A percentile compares a stretch with the other conserved stretches of the same genome.
phyloP scores from a whole-genome alignment of 2,113 vertebrate species.

The Oreotrochilus melanogaster region DNA sequence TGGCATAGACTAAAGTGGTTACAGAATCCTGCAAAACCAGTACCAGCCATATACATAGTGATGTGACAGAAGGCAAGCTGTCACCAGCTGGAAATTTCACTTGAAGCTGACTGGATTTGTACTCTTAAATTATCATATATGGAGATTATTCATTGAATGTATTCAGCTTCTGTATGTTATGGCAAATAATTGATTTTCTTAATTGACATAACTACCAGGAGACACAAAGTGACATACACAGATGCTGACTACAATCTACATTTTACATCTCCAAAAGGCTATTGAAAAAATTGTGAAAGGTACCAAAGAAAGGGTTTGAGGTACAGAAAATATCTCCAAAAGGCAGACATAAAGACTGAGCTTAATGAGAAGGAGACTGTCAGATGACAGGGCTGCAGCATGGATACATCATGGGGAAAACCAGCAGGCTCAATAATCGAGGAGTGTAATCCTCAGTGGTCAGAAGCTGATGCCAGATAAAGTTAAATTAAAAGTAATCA shows the following conservation, averaged over 20 bases:
- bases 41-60: not conserved
- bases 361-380: not conserved
- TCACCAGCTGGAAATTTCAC: slow-evolving; percentile 4
- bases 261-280: not conserved
- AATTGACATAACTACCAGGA: not conserved
- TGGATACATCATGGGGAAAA: not conserved
- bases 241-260: not conserved
- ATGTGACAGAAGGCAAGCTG: not conserved
- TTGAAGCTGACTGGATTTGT: not conserved
- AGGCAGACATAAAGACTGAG: not conserved
- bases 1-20: not conserved
- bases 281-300: not conserved
- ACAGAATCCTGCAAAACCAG: slow-evolving; percentile 4
- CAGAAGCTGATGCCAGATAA: slow-evolving; percentile 24
- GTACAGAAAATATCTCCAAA: not conserved
- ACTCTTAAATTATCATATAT: not conserved
- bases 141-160: not conserved
- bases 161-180: not conserved
- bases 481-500: slow-evolving; percentile 28
- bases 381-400: not conserved
- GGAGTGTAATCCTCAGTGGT: not conserved
- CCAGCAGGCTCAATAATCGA: not conserved
- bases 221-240: not conserved
- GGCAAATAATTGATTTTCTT: not conserved
- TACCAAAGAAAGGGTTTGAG: not conserved